phyloP scores from a whole-genome alignment of 2,888 invertebrate genomes.

The Drosophila peninsularis region DNA sequence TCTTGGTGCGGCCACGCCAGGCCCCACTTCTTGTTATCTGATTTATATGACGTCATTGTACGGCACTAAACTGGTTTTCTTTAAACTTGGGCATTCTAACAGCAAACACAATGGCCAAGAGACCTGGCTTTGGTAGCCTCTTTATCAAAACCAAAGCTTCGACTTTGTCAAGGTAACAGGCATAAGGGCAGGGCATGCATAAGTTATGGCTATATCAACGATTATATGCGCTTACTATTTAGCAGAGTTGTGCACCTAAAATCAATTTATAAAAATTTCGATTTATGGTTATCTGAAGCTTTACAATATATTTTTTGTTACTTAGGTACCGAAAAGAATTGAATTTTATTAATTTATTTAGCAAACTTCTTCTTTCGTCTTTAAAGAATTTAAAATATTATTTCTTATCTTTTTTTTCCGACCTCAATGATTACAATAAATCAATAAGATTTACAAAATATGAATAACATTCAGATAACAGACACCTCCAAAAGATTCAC shows the following conservation, averaged over 20 bases:
- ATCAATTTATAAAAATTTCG: not conserved
- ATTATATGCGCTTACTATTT: slow-evolving; percentile 19
- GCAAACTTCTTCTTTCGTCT: no score
- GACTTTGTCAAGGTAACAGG: slow-evolving; percentile 8
- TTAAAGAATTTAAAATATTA: no score
- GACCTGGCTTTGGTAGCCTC: slow-evolving; percentile 5
- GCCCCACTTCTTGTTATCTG: slow-evolving; percentile 52
- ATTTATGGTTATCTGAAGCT: not conserved
- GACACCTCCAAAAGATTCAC: not conserved
- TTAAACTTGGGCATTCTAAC: slow-evolving; percentile 25
- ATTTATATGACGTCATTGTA: slow-evolving; percentile 62
- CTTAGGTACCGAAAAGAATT: no score
- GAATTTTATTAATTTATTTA: no score
- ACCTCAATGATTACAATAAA: not conserved
- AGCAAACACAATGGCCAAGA: slow-evolving; percentile 36
- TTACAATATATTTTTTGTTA: no score
- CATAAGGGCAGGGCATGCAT: slow-evolving; percentile 33
- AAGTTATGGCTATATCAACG: not conserved
- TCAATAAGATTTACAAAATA: not conserved
- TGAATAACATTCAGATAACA: not conserved
- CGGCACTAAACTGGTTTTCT: slow-evolving; percentile 66
- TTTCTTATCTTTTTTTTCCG: no score
- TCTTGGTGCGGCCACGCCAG: slow-evolving; percentile 40
- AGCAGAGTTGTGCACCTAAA: slow-evolving; percentile 21
- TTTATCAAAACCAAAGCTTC: not conserved